Conservation (phyloP, 1,140 invertebrate species). For the Drosophila elegans region DNA sequence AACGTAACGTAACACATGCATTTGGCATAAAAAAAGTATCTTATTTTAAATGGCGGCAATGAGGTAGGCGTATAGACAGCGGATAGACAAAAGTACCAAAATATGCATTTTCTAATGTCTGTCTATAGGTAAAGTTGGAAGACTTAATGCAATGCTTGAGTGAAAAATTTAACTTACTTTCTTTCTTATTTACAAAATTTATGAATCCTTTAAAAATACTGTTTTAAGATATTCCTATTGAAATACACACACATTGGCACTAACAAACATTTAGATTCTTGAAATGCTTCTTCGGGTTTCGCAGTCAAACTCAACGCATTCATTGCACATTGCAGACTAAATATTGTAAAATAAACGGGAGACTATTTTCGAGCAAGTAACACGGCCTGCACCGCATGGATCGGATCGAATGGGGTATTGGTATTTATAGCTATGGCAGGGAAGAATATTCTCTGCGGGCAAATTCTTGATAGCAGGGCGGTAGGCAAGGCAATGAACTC, state of each 20-base stretch:
- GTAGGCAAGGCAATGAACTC: slow-evolving; percentile 76
- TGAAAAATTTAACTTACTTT: slow-evolving; percentile 38
- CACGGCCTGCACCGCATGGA: slow-evolving; percentile 62
- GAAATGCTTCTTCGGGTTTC: slow-evolving; percentile 24
- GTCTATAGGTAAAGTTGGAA: slow-evolving; percentile 8
- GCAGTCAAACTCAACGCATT: slow-evolving; percentile 35
- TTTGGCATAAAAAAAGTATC: slow-evolving; percentile 33
- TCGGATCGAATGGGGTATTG: slow-evolving; percentile 33
- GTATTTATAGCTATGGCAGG: slow-evolving; percentile 68
- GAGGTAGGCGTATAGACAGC: slow-evolving; percentile 39
- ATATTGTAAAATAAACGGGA: slow-evolving; percentile 42
- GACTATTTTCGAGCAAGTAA: slow-evolving; percentile 65
- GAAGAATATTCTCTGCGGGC: slow-evolving; percentile 30
- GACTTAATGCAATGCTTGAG: slow-evolving; percentile 7
- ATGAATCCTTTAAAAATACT: background rate
- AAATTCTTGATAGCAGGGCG: slow-evolving; percentile 55
- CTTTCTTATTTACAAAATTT: slow-evolving; percentile 4
- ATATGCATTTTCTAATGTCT: slow-evolving; percentile 17
- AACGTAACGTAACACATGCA: slow-evolving; percentile 55
- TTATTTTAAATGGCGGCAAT: slow-evolving; percentile 55
- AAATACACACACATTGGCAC: slow-evolving; percentile 32
- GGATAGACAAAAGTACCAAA: slow-evolving; percentile 71
- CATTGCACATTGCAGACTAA: slow-evolving; percentile 65
- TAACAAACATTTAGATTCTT: slow-evolving; percentile 23
- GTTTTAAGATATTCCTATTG: slow-evolving; percentile 4